Evolutionary conservation across 2,113 vertebrate genomes (phyloP).

Genomic region (Melanostigma gelatinosum): DNA sequence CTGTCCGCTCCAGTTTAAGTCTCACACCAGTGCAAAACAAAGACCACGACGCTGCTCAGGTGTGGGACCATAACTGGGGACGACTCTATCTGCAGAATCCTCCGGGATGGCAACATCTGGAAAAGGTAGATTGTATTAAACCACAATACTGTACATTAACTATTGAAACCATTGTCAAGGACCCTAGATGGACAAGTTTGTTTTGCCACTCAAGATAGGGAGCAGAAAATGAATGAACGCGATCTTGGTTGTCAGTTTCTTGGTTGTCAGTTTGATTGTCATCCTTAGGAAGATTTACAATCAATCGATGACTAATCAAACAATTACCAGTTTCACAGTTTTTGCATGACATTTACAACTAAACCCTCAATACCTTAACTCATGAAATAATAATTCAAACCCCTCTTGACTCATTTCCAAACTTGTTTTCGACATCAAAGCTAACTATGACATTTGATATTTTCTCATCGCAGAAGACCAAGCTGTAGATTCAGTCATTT

Average conservation of each 20-base stretch:
- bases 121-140: neutral
- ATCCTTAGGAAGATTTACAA: neutral
- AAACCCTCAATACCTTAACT: conserved; percentile 9
- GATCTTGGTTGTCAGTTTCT: conserved; percentile 3
- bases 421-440: conserved; percentile 11
- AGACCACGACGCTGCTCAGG: conserved; percentile 85
- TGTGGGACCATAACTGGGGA: conserved; percentile 86
- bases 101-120: neutral
- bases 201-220: neutral
- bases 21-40: conserved; percentile 90
- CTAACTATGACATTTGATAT: conserved; percentile 54
- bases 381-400: conserved; percentile 4
- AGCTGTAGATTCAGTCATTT: conserved; percentile 77
- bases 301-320: neutral
- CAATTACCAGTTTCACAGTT: conserved; percentile 1
- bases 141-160: neutral
- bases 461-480: conserved; percentile 73
- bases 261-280: neutral
- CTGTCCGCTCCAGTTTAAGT: conserved; percentile 85
- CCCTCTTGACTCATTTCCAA: conserved; percentile 34
- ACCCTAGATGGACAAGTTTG: neutral
- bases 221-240: neutral
- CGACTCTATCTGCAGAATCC: conserved; percentile 51
- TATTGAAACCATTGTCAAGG: neutral
- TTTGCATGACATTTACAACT: conserved; percentile 29